Evolutionary conservation across 2,888 invertebrate species (phyloP), one percentile per base, ranked within the genome.

Genomic region (Sthenelais limicola): DNA sequence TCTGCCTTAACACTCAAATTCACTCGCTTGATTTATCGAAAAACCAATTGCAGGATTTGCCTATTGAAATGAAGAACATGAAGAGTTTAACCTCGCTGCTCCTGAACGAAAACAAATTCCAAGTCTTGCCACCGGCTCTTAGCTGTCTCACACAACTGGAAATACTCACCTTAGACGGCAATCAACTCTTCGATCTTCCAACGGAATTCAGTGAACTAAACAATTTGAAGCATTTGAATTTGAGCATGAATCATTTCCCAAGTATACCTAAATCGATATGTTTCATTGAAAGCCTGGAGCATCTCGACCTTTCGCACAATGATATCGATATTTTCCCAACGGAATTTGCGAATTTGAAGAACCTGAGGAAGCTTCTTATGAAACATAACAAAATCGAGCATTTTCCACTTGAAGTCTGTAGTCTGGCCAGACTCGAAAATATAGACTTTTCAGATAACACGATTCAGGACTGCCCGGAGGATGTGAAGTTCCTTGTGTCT

Each of bases 401-500:
- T 5, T 82, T 85, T 54, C 74, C 80, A 5, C 43, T 74, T 1
- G 82, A 82, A 47, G 52, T 85, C n/a, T 82, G 84, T 71, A 48
- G 68, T 2, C 71, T 85, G 9, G 33, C 52, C 7, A 70, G 77
- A 26, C 72, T 85, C 24, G 77, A 80, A 35, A 73, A 78, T 51
- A 48, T 84, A 4, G 82, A 85, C 68, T 58, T 86, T 30, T 78
- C 84, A 4, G 74, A 78, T 62, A 85, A 85, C 73, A 33, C 68
- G 5, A 28, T 85, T 3, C 78, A 77, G 15, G 80, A 82, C 15
- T 74, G 83, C 26, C 83, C 84, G 1, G 82, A 82, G 51, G 95
- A 95, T 9, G 94, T 97, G 91, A 95, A 96, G 78, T 93, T 95
- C 81, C 90, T 97, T 67, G 48, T 30, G 9, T 43, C 67, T 5